These are phyloP conservation scores for Ischnura elegans DNA, from an alignment of 2,888 invertebrate species.

Conservation along the genomic window DNA sequence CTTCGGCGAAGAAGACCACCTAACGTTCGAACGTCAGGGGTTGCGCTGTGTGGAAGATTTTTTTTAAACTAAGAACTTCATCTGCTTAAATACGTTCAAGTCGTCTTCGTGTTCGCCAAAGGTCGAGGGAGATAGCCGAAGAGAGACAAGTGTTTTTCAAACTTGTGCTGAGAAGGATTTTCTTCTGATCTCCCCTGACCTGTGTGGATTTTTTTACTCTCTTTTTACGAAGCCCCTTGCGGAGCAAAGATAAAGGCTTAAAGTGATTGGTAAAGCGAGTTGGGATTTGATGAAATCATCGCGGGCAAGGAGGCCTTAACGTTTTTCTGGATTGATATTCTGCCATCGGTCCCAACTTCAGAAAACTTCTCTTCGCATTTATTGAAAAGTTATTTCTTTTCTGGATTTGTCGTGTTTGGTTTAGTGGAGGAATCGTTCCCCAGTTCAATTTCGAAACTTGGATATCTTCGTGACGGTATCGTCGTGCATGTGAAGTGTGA, in stretches of 20 bases:
- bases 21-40: background rate
- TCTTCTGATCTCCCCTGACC: slow-evolving; percentile 3
- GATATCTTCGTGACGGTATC: background rate
- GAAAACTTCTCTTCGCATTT: background rate
- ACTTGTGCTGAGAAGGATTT: background rate
- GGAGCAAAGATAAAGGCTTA: background rate
- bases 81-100: slow-evolving; percentile 12
- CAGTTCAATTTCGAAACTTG: background rate
- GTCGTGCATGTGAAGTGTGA: background rate
- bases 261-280: background rate
- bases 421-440: background rate
- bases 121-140: background rate
- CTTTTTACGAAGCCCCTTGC: background rate
- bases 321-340: background rate
- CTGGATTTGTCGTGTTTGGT: background rate
- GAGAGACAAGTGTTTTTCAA: background rate
- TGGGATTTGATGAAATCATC: background rate
- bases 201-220: background rate
- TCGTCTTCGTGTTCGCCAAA: background rate
- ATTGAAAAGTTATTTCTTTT: background rate
- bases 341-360: background rate
- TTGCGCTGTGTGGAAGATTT: background rate
- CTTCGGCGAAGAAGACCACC: background rate
- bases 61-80: slow-evolving; percentile 7
- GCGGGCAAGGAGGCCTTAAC: background rate